Evolutionary conservation across 2,888 invertebrate genomes (phyloP).

Genomic region (Ophion slaviceki): DNA sequence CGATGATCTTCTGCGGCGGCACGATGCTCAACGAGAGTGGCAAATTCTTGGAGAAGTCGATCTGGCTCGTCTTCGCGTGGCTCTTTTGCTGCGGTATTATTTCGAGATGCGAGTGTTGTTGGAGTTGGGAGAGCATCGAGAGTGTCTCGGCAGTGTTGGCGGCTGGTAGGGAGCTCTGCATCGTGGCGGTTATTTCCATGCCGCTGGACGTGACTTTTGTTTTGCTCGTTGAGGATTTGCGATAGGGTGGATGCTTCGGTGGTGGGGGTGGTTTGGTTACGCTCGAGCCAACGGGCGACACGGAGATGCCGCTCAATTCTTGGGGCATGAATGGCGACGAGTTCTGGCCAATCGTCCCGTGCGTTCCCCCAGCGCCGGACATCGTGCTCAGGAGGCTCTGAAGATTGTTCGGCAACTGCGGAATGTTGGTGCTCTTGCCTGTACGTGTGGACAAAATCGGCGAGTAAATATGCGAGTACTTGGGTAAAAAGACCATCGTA

Average conservation of each 20-base stretch:
- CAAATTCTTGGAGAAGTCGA: slow-evolving; percentile 76
- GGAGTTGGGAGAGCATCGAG: slow-evolving; percentile 78
- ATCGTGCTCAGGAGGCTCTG: slow-evolving; percentile 71
- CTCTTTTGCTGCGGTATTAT: slow-evolving; percentile 80
- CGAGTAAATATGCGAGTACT: no score
- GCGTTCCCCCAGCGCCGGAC: slow-evolving; percentile 39
- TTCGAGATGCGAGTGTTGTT: slow-evolving; percentile 81
- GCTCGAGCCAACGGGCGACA: slow-evolving; percentile 73
- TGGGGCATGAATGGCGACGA: slow-evolving; percentile 72
- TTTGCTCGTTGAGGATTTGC: slow-evolving; percentile 63
- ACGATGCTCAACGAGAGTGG: slow-evolving; percentile 72
- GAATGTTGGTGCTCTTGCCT: slow-evolving; percentile 46
- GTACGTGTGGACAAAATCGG: neutral
- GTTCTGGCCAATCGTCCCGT: slow-evolving; percentile 29
- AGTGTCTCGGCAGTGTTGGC: slow-evolving; percentile 73
- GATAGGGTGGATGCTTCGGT: slow-evolving; percentile 64
- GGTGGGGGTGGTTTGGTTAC: slow-evolving; percentile 64
- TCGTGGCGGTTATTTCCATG: slow-evolving; percentile 53
- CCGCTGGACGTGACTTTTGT: slow-evolving; percentile 63
- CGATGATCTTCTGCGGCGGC: slow-evolving; percentile 73
- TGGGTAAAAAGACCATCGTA: no score
- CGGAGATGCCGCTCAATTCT: slow-evolving; percentile 78
- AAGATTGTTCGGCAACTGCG: slow-evolving; percentile 69
- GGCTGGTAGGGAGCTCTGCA: slow-evolving; percentile 66
- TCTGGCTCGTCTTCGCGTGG: slow-evolving; percentile 68